Percentiles rank a stretch among this genome's conserved stretches.
These are phyloP conservation scores for Bombus confusus DNA, from an alignment of 1,140 invertebrate genomes.

Conservation along the genomic window DNA sequence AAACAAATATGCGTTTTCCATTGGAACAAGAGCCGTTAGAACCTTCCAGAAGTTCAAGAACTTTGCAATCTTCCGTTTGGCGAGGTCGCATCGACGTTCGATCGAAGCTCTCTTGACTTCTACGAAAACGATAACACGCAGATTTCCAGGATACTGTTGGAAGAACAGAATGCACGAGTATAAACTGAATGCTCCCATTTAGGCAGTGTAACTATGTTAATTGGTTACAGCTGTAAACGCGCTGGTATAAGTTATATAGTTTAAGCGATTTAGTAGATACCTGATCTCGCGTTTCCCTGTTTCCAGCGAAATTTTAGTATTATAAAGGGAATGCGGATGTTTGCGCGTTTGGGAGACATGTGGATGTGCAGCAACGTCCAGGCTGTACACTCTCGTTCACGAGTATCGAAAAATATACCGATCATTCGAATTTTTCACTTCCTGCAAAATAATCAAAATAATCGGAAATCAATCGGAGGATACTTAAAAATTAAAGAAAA, in stretches of 20 bases:
- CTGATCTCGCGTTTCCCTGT: not conserved
- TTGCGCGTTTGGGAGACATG: not conserved
- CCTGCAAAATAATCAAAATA: too few species aligned
- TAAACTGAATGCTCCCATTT: slow-evolving; percentile 38
- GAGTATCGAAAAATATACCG: not conserved
- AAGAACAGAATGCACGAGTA: not conserved
- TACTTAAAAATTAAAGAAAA: too few species aligned
- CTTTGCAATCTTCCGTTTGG: not conserved
- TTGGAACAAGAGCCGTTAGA: not conserved
- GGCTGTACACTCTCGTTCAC: not conserved
- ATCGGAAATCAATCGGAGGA: too few species aligned
- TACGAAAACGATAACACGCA: slow-evolving; percentile 4
- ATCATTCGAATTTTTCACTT: too few species aligned
- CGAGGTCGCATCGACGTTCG: not conserved
- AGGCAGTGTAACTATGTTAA: slow-evolving; percentile 21
- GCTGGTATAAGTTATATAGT: not conserved
- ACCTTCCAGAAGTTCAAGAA: not conserved
- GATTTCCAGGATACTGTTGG: slow-evolving; percentile 36
- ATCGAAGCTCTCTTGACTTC: slow-evolving; percentile 1
- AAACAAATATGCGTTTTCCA: too few species aligned
- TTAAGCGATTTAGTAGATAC: not conserved
- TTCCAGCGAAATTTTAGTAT: not conserved
- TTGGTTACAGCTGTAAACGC: slow-evolving; percentile 31
- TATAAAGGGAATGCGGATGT: too few species aligned
- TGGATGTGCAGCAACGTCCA: too few species aligned